phyloP scores from a whole-genome alignment of 2,888 invertebrate genomes.

The Phania funesta region DNA sequence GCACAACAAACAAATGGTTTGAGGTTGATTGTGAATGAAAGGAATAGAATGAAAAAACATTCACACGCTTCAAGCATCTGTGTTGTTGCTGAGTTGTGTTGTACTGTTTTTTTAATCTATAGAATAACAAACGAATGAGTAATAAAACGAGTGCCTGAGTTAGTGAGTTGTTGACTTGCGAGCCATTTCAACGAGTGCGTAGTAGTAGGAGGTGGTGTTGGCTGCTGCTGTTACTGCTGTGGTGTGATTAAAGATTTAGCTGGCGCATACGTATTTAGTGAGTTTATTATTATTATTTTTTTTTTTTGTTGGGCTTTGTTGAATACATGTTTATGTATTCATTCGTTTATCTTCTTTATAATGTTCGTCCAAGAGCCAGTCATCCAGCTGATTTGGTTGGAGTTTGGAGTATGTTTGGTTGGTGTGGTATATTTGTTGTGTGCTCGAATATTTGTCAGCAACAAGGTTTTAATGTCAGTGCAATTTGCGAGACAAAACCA shows the following conservation, averaged over 20 bases:
- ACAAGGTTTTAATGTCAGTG: slow-evolving; percentile 65
- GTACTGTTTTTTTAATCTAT: slow-evolving; percentile 15
- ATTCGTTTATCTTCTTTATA: slow-evolving; percentile 27
- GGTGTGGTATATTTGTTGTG: slow-evolving; percentile 1
- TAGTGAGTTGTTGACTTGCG: slow-evolving; percentile 59
- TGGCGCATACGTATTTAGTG: slow-evolving; percentile 37
- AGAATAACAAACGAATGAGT: slow-evolving; percentile 47
- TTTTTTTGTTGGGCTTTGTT: background rate
- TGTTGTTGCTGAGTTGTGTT: background rate
- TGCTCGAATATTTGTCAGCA: slow-evolving; percentile 56
- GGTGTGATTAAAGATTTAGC: slow-evolving; percentile 28
- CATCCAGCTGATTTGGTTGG: slow-evolving; percentile 28
- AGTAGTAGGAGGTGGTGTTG: slow-evolving; percentile 13
- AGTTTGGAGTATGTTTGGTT: slow-evolving; percentile 3
- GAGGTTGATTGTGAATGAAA: slow-evolving; percentile 47
- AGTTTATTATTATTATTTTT: slow-evolving; percentile 24
- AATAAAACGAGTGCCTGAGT: slow-evolving; percentile 46
- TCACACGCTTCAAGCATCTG: slow-evolving; percentile 61
- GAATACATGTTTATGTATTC: slow-evolving; percentile 28
- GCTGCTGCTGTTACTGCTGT: slow-evolving; percentile 15
- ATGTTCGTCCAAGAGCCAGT: slow-evolving; percentile 7
- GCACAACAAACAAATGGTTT: slow-evolving; percentile 51
- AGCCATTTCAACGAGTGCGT: slow-evolving; percentile 52
- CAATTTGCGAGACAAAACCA: slow-evolving; percentile 46
- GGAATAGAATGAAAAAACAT: slow-evolving; percentile 40